A percentile compares a stretch with the other conserved stretches of the same genome.
phyloP scores from a whole-genome alignment of 2,113 vertebrate genomes.

The Clarias macrocephalus region DNA sequence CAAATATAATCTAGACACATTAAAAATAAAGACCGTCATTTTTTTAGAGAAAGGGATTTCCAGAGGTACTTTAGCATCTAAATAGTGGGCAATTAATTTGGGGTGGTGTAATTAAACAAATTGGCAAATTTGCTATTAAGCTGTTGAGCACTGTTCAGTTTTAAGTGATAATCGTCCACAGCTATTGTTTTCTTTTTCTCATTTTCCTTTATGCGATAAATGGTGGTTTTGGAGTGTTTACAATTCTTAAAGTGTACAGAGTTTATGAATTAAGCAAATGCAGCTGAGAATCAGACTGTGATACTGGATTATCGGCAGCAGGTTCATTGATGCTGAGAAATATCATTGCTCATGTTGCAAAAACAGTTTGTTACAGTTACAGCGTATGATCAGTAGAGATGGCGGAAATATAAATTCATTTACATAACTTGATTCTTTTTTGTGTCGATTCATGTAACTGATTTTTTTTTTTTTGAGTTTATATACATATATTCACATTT shows the following conservation, averaged over 20 bases:
- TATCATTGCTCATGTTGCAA: neutral
- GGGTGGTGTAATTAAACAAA: constrained; percentile 79
- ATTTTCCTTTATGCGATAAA: constrained; percentile 72
- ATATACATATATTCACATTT: too few relatives aligned
- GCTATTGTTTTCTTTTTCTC: constrained; percentile 71
- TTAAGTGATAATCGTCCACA: constrained; percentile 76
- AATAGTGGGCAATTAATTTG: constrained; percentile 78
- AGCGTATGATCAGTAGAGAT: too few relatives aligned
- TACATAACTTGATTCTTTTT: too few relatives aligned
- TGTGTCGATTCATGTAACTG: too few relatives aligned
- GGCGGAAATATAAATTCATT: too few relatives aligned
- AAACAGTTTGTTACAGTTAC: neutral
- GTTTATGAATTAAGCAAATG: constrained; percentile 36
- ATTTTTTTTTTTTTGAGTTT: too few relatives aligned
- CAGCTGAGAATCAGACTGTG: constrained; percentile 16
- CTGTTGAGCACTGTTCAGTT: constrained; percentile 77
- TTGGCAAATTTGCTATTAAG: constrained; percentile 81
- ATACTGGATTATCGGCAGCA: constrained; percentile 38
- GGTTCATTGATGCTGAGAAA: constrained; percentile 33
- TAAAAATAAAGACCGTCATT: constrained; percentile 66
- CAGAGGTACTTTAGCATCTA: constrained; percentile 75
- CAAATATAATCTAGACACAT: constrained; percentile 60
- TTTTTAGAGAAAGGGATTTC: constrained; percentile 68
- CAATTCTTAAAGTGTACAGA: constrained; percentile 56
- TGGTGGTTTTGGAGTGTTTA: constrained; percentile 69